These are phyloP conservation scores for Urechis unicinctus DNA, from an alignment of 2,888 invertebrate species.

Conservation along the genomic window DNA sequence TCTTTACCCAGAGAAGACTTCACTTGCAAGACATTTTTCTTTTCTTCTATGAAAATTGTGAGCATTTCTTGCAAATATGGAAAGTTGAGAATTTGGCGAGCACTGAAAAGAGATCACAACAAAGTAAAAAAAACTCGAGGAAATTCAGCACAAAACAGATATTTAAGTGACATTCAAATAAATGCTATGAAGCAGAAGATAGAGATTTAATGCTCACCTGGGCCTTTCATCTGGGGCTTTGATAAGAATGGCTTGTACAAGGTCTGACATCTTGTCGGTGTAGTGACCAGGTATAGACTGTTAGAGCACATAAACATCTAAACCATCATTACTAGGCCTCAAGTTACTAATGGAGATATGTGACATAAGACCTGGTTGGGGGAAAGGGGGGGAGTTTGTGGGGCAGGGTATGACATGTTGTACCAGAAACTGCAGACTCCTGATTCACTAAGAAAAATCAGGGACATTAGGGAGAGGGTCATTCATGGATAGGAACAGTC, in stretches of 20 bases:
- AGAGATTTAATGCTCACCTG: constrained; percentile 25
- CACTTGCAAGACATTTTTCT: no score
- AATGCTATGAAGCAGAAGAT: not conserved
- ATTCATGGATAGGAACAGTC: no score
- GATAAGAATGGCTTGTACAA: constrained; percentile 28
- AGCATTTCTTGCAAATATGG: not conserved
- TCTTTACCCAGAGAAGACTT: no score
- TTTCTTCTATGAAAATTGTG: not conserved
- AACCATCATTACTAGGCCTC: no score
- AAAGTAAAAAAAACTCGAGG: not conserved
- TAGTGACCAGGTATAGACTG: constrained; percentile 37
- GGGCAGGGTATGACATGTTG: no score
- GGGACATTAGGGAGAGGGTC: no score
- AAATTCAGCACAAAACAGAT: not conserved
- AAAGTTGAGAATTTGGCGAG: not conserved
- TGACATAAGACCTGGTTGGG: no score
- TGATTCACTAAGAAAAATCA: no score
- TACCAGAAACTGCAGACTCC: no score
- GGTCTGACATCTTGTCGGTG: constrained; percentile 28
- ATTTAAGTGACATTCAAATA: not conserved
- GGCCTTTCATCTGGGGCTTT: constrained; percentile 42
- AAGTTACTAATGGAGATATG: no score
- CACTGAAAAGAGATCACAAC: not conserved
- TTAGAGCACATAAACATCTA: constrained; percentile 8
- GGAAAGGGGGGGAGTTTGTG: no score